phyloP scores from a whole-genome alignment of 1,140 invertebrate species.

The Drosophila lacertosa region DNA sequence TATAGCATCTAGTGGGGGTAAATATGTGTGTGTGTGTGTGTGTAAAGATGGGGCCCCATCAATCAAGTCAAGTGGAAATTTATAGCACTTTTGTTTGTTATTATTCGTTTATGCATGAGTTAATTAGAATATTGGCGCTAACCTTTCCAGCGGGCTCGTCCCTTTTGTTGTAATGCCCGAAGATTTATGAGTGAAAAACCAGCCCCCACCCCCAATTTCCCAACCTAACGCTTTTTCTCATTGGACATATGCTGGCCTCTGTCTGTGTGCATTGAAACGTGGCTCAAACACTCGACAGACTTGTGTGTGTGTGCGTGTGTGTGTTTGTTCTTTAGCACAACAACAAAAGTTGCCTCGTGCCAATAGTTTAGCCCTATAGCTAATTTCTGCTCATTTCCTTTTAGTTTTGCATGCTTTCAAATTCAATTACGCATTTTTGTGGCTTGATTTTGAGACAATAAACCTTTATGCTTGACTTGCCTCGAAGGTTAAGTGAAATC shows the following conservation, averaged over 20 bases:
- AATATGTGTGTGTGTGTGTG: conserved; percentile 10
- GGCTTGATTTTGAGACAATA: conserved; percentile 19
- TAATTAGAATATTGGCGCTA: conserved; percentile 80
- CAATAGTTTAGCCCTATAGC: conserved; percentile 51
- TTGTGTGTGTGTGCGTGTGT: conserved; percentile 11
- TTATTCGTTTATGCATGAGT: conserved; percentile 83
- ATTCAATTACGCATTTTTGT: conserved; percentile 61
- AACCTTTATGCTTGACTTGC: conserved; percentile 16
- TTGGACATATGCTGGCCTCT: conserved; percentile 28
- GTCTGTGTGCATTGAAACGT: conserved; percentile 47
- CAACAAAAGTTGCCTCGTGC: conserved; percentile 27
- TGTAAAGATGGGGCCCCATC: conserved; percentile 60
- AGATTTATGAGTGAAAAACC: conserved; percentile 58
- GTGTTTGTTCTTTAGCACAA: conserved; percentile 8
- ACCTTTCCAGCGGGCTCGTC: conserved; percentile 55
- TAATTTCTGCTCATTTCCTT: conserved; percentile 66
- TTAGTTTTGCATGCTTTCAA: conserved; percentile 42
- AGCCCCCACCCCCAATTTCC: not conserved
- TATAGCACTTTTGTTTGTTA: conserved; percentile 83
- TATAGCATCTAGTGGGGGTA: too few species aligned
- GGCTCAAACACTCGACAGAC: conserved; percentile 28
- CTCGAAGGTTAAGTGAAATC: conserved; percentile 17
- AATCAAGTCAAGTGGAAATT: conserved; percentile 83
- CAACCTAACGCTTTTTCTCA: not conserved
- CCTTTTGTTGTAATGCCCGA: conserved; percentile 64